Evolutionary conservation across 2,888 invertebrate species (phyloP).

Genomic region (Thecophora atra): DNA sequence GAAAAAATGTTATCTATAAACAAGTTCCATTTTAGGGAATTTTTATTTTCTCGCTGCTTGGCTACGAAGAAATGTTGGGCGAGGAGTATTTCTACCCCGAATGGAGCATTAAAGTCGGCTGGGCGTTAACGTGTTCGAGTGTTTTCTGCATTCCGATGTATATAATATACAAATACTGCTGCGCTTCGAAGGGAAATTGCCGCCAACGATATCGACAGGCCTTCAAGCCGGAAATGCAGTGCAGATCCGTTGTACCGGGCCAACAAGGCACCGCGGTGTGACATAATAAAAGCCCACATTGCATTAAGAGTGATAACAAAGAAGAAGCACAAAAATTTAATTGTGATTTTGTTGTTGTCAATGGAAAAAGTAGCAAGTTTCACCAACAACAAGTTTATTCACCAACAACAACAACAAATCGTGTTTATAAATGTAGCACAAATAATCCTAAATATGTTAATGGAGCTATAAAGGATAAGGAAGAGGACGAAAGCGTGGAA

Average conservation of each 20-base stretch:
- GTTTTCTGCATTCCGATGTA: slow-evolving; percentile 86
- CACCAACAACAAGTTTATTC: slow-evolving; percentile 35
- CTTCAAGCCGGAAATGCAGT: slow-evolving; percentile 58
- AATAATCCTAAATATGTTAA: slow-evolving; percentile 52
- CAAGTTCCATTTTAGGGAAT: slow-evolving; percentile 69
- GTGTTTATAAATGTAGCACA: slow-evolving; percentile 55
- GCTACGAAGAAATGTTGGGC: slow-evolving; percentile 83
- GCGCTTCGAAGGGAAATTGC: slow-evolving; percentile 73
- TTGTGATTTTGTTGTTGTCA: slow-evolving; percentile 32
- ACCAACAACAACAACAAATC: slow-evolving; percentile 49
- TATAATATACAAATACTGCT: slow-evolving; percentile 78
- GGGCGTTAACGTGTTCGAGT: slow-evolving; percentile 84
- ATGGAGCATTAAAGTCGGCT: slow-evolving; percentile 85
- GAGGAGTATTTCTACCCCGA: slow-evolving; percentile 78
- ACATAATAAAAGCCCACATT: slow-evolving; percentile 51
- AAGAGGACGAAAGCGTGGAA: neutral
- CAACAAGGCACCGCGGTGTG: slow-evolving; percentile 66
- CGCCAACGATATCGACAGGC: slow-evolving; percentile 53
- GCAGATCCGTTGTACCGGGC: slow-evolving; percentile 62
- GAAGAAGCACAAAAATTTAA: neutral
- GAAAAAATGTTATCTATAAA: neutral
- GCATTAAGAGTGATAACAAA: neutral
- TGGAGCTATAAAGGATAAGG: slow-evolving; percentile 1
- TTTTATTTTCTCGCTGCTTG: slow-evolving; percentile 83
- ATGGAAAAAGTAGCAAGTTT: slow-evolving; percentile 39